Base-by-base conservation (phyloP, 2,797 vertebrate genomes). In the Cottoperca gobio region DNA sequence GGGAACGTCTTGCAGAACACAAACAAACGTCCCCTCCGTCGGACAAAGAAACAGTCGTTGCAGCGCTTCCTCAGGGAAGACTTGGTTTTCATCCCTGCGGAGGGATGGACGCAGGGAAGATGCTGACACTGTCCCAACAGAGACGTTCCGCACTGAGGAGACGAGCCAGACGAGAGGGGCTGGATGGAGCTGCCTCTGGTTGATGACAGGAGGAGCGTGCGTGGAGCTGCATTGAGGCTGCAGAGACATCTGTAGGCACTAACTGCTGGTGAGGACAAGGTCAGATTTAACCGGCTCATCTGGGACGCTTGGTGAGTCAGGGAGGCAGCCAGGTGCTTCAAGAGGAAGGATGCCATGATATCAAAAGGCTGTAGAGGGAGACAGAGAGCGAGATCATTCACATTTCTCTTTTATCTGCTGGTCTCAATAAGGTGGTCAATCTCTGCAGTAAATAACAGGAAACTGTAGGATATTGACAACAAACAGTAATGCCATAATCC, bases 41-140 rank as follows among this genome's bases (percentile, higher is more conserved):
- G 93, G 3, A 97, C 97, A 50, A 95, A 76, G 88, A 93, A 97
- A 76, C 98, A 99, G 93, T 97, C 97, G 87, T 94, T 95, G 86
- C 98, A 99, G 52, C 97, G 97, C 78, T 76, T 94, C 75, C 39
- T 95, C 58, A 99, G 49, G 8, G 88, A 70, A 0, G 80, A 83
- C 89, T 96, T 98, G 63, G 94, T 96, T 88, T 99, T 99, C 95
- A 99, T 95, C 3, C 96, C 96, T 0, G 42, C 84, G 0, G 65
- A 83, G 0, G 87, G 93, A 78, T 93, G 94, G 70, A 70, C 26
- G 7, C 77, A 83, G 5, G 79, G 35, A 3, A 79, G 82, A 23
- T 60, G 81, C 24, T 65, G 87, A 67, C 75, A 85, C 54, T 76
- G 90, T 53, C 87, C 90, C 55, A 90, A 78, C 39, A 93, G 82